Conservation (phyloP, 1,140 invertebrate genomes). For the Diprion similis region DNA sequence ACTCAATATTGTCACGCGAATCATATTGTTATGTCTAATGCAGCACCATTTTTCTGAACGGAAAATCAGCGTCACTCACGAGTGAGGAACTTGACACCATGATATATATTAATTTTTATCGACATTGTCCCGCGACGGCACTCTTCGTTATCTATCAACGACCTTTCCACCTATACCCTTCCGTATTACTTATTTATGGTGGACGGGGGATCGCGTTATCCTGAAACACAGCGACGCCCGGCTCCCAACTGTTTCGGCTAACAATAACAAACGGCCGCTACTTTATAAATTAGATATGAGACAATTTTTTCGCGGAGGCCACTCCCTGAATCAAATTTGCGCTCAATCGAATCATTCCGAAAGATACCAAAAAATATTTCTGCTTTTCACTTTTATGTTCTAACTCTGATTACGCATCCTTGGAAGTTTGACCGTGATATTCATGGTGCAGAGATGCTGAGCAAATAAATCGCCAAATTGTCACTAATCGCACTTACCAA, state of each 20-base stretch:
- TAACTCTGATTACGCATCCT: background rate
- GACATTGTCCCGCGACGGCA: background rate
- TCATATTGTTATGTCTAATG: no score
- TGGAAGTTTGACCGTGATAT: no score
- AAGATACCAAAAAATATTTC: background rate
- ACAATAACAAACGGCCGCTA: constrained; percentile 8
- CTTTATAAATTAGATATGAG: constrained; percentile 15
- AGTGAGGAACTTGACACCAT: no score
- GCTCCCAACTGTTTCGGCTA: constrained; percentile 1
- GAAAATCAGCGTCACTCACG: no score
- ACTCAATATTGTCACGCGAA: no score
- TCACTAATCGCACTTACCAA: no score
- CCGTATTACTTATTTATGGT: constrained; percentile 11
- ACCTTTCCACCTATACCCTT: background rate
- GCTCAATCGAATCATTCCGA: background rate
- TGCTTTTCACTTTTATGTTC: background rate
- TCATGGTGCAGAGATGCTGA: no score
- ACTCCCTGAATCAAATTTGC: background rate
- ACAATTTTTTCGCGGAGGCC: background rate
- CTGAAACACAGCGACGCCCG: background rate
- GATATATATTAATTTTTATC: background rate
- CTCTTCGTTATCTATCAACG: background rate
- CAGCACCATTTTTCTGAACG: no score
- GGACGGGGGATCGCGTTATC: background rate
- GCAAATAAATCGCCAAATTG: no score